Evolutionary conservation across 2,888 invertebrate genomes (phyloP), one percentile per base, ranked within the genome.

Genomic region (Sinelater perroti): DNA sequence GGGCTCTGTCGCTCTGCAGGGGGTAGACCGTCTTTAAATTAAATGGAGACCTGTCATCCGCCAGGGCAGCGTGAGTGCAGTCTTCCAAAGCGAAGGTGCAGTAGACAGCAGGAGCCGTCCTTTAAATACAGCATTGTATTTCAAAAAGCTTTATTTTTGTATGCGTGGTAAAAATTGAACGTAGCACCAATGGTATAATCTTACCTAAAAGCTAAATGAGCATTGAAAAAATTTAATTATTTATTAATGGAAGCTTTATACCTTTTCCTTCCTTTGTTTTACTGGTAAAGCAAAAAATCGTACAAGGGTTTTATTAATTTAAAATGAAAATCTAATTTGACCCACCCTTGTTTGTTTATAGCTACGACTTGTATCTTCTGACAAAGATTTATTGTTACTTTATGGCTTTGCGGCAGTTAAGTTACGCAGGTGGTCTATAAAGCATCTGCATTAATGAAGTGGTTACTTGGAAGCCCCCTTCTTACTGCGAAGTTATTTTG

Each of bases 21-120:
- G 56, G 56, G 50, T 50, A 44, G 36, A 56, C 50, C 44, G 36
- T 51, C 35, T 51, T 38, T 45, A 56, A 56, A 56, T 51, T 51
- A 49, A 56, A 50, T 36, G 20, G 10, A 20, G 50, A 49, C 44
- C 45, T 50, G 50, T 33, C 40, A 42, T 24, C 44, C 35, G 24
- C 16, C n/a, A n/a, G 21, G 44, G 13, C 30, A 17, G 5, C 6
- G 13, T 8, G 16, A 11, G 2, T 2, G 17, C 14, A 28, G 1
- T 44, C n/a, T 16, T 35, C 14, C 28, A 13, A 44, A 28, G n/a
- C 17, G 5, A 30, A 44, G 28, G 44, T 28, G 16, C 5, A 10
- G 44, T 16, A 44, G n/a, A n/a, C n/a, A n/a, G n/a, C n/a, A n/a
- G n/a, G n/a, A n/a, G n/a, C n/a, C n/a, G n/a, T n/a, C n/a, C n/a